phyloP scores from a whole-genome alignment of 2,797 vertebrate genomes.

The Champsocephalus gunnari region DNA sequence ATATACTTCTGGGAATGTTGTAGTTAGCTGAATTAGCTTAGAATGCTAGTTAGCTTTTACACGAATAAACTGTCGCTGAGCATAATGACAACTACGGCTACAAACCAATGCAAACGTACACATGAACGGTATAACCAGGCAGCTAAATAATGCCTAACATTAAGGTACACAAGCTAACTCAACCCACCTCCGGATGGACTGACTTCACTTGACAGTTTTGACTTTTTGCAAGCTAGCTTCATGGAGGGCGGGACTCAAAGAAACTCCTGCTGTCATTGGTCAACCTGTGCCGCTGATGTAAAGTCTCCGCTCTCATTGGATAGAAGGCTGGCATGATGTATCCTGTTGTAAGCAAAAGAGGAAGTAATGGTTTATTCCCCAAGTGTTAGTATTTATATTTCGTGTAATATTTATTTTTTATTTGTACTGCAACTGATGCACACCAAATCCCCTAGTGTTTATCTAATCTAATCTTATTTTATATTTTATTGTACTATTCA shows the following conservation, averaged over 20 bases:
- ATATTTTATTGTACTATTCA: no score
- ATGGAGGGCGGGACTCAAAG: conserved; percentile 1
- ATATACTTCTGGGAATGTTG: not conserved
- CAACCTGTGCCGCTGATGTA: accelerated
- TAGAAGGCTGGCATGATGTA: not conserved
- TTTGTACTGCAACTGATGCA: not conserved
- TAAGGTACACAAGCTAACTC: not conserved
- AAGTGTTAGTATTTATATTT: not conserved
- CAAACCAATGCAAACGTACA: accelerated
- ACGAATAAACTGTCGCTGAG: accelerated
- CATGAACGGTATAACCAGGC: accelerated
- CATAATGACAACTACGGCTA: not conserved
- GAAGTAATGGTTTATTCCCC: no score
- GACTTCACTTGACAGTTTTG: not conserved
- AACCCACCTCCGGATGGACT: not conserved
- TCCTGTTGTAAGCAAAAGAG: no score
- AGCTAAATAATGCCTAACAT: accelerated
- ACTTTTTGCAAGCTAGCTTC: not conserved
- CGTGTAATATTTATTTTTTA: not conserved
- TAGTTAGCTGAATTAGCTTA: conserved; percentile 28
- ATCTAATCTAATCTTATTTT: no score
- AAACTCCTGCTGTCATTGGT: conserved; percentile 43
- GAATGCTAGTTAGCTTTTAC: conserved; percentile 15
- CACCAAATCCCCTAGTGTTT: not conserved
- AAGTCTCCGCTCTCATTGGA: conserved; percentile 37